Percentiles rank a stretch among this genome's conserved stretches.
phyloP scores from a whole-genome alignment of 2,797 vertebrate genomes.

The Semotilus atromaculatus region DNA sequence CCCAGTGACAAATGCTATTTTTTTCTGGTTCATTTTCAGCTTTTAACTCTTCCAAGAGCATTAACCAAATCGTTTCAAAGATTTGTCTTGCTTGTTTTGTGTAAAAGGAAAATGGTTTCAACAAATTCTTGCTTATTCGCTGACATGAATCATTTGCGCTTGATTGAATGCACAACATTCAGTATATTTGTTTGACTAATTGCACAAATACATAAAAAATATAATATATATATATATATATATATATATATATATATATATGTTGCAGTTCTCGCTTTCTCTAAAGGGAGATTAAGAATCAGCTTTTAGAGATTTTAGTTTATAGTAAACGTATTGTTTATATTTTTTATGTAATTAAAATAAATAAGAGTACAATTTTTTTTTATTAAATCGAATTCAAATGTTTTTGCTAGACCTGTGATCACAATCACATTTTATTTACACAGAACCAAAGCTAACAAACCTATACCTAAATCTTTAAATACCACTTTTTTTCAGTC shows the following conservation, averaged over 20 bases:
- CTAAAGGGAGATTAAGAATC: neutral
- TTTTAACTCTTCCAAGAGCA: slow-evolving; percentile 67
- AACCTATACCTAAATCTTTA: neutral
- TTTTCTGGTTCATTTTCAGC: slow-evolving; percentile 68
- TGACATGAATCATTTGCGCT: slow-evolving; percentile 25
- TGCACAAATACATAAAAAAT: neutral
- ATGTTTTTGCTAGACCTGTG: neutral
- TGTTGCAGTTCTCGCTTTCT: neutral
- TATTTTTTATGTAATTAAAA: neutral
- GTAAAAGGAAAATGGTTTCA: slow-evolving; percentile 71
- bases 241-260: neutral
- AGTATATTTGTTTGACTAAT: slow-evolving; percentile 3
- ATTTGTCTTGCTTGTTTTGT: slow-evolving; percentile 72
- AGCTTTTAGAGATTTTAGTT: neutral
- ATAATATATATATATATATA: neutral
- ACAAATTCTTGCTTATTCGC: slow-evolving; percentile 63
- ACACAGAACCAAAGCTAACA: neutral
- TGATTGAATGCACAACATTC: neutral
- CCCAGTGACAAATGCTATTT: slow-evolving; percentile 69
- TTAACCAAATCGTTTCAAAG: slow-evolving; percentile 72
- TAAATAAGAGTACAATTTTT: neutral
- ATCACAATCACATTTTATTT: neutral
- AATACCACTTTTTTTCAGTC: neutral
- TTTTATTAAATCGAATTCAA: neutral
- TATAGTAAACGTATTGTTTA: neutral